Evolutionary conservation across 2,797 vertebrate genomes (phyloP).

Genomic region (Phylloscopus collybita): DNA sequence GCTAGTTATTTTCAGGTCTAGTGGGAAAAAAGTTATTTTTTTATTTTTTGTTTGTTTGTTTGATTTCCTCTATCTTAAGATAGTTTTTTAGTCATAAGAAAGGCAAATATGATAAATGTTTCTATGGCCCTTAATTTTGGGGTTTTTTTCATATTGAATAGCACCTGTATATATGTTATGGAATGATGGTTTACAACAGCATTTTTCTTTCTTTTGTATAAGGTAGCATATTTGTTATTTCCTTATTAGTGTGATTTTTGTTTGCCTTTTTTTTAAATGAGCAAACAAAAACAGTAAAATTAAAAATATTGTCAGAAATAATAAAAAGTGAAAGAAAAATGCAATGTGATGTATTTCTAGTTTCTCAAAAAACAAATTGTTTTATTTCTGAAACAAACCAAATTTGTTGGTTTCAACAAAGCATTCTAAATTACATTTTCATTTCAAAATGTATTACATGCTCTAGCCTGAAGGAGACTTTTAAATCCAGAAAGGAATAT

Average conservation of each 20-base stretch:
- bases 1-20: neutral
- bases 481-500: neutral
- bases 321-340: neutral
- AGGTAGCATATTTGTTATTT: neutral
- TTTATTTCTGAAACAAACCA: neutral
- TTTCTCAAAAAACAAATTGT: neutral
- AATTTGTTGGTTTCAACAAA: neutral
- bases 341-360: neutral
- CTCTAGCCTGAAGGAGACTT: neutral
- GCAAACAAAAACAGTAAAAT: neutral
- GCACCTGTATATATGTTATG: neutral
- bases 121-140: neutral
- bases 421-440: neutral
- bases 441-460: neutral
- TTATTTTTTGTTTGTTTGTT: neutral
- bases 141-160: neutral
- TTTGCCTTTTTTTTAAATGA: neutral
- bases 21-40: neutral
- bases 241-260: accelerated
- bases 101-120: neutral
- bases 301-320: neutral
- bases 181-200: accelerated
- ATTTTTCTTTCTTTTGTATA: neutral
- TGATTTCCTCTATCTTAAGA: neutral
- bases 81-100: neutral